Percentiles rank a stretch among this genome's conserved stretches.
These are phyloP conservation scores for Corydoras sp. DNA, from an alignment of 2,113 vertebrate species.

Conservation along the genomic window DNA sequence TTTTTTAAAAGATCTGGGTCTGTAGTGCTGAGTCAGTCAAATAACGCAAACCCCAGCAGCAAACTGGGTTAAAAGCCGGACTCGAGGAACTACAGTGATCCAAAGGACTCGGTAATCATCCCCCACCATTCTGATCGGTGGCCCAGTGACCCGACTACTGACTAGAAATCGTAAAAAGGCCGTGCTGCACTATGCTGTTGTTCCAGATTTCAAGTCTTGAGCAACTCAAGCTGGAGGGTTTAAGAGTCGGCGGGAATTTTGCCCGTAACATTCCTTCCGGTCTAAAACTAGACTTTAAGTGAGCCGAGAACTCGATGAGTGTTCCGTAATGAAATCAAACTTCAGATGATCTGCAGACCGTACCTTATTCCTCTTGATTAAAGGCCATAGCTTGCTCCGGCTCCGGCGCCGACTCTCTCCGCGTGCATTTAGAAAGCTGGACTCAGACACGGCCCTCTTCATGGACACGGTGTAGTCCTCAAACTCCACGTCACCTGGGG, in stretches of 20 bases:
- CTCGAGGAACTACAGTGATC: too few relatives aligned
- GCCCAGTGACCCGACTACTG: too few relatives aligned
- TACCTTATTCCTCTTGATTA: conserved; percentile 97
- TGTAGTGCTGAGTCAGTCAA: too few relatives aligned
- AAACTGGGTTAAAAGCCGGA: too few relatives aligned
- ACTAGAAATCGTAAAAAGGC: too few relatives aligned
- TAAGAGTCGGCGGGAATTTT: background rate
- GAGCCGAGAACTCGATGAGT: too few relatives aligned
- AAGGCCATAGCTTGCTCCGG: conserved; percentile 89
- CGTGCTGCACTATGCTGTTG: background rate
- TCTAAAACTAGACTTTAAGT: too few relatives aligned
- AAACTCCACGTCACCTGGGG: conserved; percentile 85
- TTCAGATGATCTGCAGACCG: conserved; percentile 10
- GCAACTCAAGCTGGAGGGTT: background rate
- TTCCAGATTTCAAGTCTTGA: background rate
- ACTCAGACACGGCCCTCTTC: conserved; percentile 83
- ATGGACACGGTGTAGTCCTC: conserved; percentile 89
- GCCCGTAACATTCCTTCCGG: background rate
- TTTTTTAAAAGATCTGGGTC: too few relatives aligned
- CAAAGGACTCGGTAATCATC: too few relatives aligned
- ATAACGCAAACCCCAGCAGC: too few relatives aligned
- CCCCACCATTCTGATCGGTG: too few relatives aligned
- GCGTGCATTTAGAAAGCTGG: conserved; percentile 83
- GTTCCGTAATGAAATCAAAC: too few relatives aligned
- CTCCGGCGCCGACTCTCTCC: conserved; percentile 74